Conservation (phyloP, 2,888 invertebrate genomes). For the Epirrhoe alternata region DNA sequence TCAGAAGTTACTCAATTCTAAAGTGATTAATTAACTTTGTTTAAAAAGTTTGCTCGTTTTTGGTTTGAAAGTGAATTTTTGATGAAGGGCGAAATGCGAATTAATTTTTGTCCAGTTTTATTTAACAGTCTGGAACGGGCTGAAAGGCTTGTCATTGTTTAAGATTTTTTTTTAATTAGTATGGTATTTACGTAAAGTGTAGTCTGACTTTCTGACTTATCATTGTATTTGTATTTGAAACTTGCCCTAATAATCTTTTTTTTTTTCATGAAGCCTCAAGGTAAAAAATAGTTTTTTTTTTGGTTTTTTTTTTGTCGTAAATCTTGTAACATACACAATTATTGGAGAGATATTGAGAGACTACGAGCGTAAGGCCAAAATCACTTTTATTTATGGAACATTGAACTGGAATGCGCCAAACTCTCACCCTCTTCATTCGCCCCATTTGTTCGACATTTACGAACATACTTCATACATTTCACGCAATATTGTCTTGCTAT, state of each 20-base stretch:
- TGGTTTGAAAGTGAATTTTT: conserved; percentile 41
- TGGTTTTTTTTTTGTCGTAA: no score
- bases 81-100: conserved; percentile 35
- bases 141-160: conserved; percentile 13
- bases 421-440: conserved; percentile 27
- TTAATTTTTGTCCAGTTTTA: conserved; percentile 25
- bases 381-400: background rate
- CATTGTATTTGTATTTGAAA: no score
- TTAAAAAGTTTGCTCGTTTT: conserved; percentile 40
- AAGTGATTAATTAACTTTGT: conserved; percentile 47
- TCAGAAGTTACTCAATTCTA: conserved; percentile 40
- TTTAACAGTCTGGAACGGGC: conserved; percentile 13
- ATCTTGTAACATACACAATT: no score
- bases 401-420: background rate
- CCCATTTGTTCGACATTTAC: conserved; percentile 35
- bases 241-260: no score
- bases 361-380: background rate
- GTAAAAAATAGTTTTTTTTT: no score
- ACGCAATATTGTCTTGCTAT: conserved; percentile 62
- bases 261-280: no score
- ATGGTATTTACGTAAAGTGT: no score
- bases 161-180: no score
- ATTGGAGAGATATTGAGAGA: background rate
- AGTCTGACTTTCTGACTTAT: no score
- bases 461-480: conserved; percentile 54